phyloP scores from a whole-genome alignment of 2,888 invertebrate genomes.

The Brachylomia viminalis region DNA sequence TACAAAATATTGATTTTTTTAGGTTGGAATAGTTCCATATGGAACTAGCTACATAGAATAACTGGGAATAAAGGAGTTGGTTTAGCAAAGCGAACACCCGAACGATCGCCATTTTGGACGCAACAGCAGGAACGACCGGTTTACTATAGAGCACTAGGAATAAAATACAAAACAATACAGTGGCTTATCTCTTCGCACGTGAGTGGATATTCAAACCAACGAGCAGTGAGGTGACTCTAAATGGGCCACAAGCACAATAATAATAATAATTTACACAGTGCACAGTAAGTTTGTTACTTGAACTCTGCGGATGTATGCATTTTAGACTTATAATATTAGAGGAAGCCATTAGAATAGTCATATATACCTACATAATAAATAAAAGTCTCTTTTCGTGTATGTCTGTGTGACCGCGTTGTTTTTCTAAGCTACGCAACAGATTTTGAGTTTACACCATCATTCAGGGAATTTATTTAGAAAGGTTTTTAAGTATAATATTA shows the following conservation, averaged over 20 bases:
- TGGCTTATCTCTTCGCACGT: slow-evolving; percentile 55
- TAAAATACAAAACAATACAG: slow-evolving; percentile 52
- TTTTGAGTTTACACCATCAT: not conserved
- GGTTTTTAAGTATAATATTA: not conserved
- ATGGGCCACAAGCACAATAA: slow-evolving; percentile 36
- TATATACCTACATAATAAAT: not conserved
- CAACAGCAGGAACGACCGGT: slow-evolving; percentile 9
- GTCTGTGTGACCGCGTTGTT: not conserved
- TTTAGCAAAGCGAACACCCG: slow-evolving; percentile 13
- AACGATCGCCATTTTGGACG: slow-evolving; percentile 14
- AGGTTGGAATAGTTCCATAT: no score
- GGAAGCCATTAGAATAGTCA: not conserved
- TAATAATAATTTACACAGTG: slow-evolving; percentile 27
- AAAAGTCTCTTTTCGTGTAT: not conserved
- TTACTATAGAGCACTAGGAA: slow-evolving; percentile 24
- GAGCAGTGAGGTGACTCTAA: slow-evolving; percentile 51
- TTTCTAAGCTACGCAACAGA: not conserved
- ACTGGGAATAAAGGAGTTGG: no score
- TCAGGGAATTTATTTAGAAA: not conserved
- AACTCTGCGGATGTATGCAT: not conserved
- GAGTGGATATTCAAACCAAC: slow-evolving; percentile 46
- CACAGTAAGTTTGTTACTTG: not conserved
- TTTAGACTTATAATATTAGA: not conserved
- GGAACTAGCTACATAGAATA: no score
- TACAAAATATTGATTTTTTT: no score